Base-by-base conservation (phyloP, 2,888 invertebrate species). In the Pollenia angustigena region DNA sequence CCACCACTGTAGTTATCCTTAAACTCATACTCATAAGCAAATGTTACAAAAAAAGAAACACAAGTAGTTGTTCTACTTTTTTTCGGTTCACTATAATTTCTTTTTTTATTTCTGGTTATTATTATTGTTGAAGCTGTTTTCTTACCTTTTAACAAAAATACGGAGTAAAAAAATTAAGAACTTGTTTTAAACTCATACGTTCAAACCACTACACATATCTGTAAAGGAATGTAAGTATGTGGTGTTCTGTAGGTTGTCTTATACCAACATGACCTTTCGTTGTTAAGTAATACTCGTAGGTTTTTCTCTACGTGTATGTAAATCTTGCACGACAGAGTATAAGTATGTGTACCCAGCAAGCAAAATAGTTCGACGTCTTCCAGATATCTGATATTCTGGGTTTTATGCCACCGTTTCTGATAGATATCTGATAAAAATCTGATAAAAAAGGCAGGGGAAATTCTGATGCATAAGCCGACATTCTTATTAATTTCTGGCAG, bases 251-350 rank as follows among this genome's bases (percentile, higher is more conserved):
- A 42, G 16, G 18, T 42, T 54, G 32, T 46, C 56, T 83, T 71
- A 12, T 64, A 48, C 18, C 46, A 82, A 48, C 78, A 42, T 58
- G 79, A 76, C 76, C 75, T 85, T 81, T 32, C 32, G 44, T 46
- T 81, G 52, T 54, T 14, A 76, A 58, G 58, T 44, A 76, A 40
- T 66, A 48, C 40, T 44, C 46, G 16, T 50, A 11, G 10, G 23
- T 32, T 10, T 48, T 11, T 50, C 40, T n/a, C 10, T 60, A 12
- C 10, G 32, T 44, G 58, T 60, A 60, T 58, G 56, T 46, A 23
- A 76, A 32, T 32, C 32, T 58, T 16, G n/a, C 18, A 48, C 11
- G 9, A 50, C n/a, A 44, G 11, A 44, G 14, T 60, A 68, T 56
- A 44, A 16, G 18, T 46, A 46, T 14, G 7, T 66, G 32, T 11